phyloP scores from a whole-genome alignment of 2,797 vertebrate genomes.

The Neomorphus geoffroyi region DNA sequence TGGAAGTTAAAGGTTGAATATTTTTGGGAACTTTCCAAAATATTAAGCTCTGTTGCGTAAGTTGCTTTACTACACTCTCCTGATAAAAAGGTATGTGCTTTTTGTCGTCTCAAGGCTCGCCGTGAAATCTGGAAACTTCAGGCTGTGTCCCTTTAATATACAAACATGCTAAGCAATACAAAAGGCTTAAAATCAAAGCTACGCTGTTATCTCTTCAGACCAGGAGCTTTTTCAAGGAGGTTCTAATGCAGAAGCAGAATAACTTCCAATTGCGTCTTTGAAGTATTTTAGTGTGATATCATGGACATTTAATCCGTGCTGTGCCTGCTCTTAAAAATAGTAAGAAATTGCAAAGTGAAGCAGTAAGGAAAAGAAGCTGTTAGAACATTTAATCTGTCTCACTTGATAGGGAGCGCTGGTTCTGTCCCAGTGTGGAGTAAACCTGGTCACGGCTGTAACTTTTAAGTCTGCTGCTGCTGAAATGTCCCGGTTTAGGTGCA shows the following conservation, averaged over 20 bases:
- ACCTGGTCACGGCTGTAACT: background rate
- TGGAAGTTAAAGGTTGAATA: background rate
- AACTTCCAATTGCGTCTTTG: constrained; percentile 72
- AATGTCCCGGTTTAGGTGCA: background rate
- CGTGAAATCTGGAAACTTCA: constrained; percentile 55
- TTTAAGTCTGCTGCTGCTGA: background rate
- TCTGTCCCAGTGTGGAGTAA: background rate
- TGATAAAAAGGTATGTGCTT: background rate
- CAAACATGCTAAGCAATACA: constrained; percentile 51
- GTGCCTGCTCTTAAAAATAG: constrained; percentile 55
- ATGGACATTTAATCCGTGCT: constrained; percentile 62
- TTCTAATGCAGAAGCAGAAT: constrained; percentile 61
- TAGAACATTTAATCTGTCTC: background rate
- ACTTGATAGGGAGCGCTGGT: background rate
- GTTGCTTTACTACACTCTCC: background rate
- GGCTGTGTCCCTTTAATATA: constrained; percentile 66
- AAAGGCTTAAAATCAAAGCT: constrained; percentile 74
- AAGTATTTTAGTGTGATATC: constrained; percentile 67
- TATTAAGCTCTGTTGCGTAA: background rate
- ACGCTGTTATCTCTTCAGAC: constrained; percentile 64
- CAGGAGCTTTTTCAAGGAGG: constrained; percentile 71
- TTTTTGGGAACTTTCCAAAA: constrained; percentile 22
- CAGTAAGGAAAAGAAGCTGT: background rate
- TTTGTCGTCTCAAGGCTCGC: constrained; percentile 8
- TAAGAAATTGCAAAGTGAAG: constrained; percentile 42